Percentiles rank a stretch among this genome's conserved stretches.
These are phyloP conservation scores for Chironomus striatipennis DNA, from an alignment of 1,140 invertebrate species.

Conservation along the genomic window DNA sequence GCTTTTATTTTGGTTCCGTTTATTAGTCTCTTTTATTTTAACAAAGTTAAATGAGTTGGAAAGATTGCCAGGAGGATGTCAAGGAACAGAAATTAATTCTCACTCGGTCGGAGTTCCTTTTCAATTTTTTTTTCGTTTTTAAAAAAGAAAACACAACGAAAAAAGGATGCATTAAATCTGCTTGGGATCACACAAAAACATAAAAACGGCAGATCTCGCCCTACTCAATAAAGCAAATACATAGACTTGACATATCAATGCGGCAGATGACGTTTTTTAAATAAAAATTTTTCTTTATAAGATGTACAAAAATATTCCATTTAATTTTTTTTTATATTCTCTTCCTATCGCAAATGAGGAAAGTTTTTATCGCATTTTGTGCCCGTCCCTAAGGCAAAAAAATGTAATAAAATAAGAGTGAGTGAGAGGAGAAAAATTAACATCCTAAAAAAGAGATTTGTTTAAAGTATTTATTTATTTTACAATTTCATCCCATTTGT, in stretches of 20 bases:
- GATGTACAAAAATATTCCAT: no score
- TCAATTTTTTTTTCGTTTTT: not conserved
- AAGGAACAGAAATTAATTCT: not conserved
- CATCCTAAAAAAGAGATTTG: conserved; percentile 5
- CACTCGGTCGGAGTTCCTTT: not conserved
- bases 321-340: no score
- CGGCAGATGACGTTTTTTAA: not conserved
- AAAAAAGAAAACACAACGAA: not conserved
- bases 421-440: not conserved
- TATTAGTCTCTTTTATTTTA: no score
- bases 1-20: no score
- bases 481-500: no score
- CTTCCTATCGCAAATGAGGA: no score
- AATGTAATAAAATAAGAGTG: not conserved
- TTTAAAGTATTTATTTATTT: not conserved
- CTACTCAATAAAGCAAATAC: not conserved
- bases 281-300: not conserved
- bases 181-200: not conserved
- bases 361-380: not conserved
- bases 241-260: not conserved
- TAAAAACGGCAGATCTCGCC: not conserved
- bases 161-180: not conserved
- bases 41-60: no score
- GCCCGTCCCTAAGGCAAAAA: not conserved
- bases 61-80: no score